phyloP scores from a whole-genome alignment of 2,888 invertebrate species.

The Labia minor region DNA sequence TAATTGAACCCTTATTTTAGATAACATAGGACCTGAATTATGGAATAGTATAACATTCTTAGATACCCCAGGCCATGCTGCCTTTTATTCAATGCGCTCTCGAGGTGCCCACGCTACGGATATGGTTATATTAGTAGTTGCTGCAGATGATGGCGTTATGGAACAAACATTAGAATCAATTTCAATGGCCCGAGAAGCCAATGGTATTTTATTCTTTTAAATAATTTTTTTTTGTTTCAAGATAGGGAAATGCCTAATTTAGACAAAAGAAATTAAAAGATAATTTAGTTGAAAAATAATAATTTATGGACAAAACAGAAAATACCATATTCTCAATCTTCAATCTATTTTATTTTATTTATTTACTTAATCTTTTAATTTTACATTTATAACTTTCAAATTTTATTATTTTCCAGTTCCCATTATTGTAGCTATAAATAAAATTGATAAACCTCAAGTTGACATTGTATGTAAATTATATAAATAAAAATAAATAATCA shows the following conservation, averaged over 20 bases:
- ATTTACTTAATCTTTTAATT: constrained; percentile 19
- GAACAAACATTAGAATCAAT: constrained; percentile 92
- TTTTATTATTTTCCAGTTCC: constrained; percentile 56
- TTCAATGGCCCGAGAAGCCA: constrained; percentile 65
- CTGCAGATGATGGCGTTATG: constrained; percentile 98
- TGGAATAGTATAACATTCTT: constrained; percentile 72
- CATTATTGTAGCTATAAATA: constrained; percentile 94
- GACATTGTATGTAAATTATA: constrained; percentile 63
- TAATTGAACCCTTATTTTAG: background rate
- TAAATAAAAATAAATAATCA: background rate
- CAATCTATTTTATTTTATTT: background rate
- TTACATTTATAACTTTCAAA: constrained; percentile 19
- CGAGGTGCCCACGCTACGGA: constrained; percentile 92
- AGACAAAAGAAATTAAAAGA: too few species aligned
- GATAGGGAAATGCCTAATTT: background rate
- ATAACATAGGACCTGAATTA: background rate
- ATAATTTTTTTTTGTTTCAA: background rate
- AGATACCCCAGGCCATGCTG: constrained; percentile 98
- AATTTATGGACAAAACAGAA: background rate
- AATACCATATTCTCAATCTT: background rate
- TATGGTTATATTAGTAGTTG: constrained; percentile 89
- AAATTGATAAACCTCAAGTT: constrained; percentile 86
- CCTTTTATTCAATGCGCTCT: constrained; percentile 85
- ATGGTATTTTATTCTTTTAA: constrained; percentile 42
- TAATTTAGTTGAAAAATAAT: background rate